Percentiles rank a stretch among this genome's conserved stretches.
Evolutionary conservation across 2,113 vertebrate genomes (phyloP).

Genomic region (Engystomops pustulosus): DNA sequence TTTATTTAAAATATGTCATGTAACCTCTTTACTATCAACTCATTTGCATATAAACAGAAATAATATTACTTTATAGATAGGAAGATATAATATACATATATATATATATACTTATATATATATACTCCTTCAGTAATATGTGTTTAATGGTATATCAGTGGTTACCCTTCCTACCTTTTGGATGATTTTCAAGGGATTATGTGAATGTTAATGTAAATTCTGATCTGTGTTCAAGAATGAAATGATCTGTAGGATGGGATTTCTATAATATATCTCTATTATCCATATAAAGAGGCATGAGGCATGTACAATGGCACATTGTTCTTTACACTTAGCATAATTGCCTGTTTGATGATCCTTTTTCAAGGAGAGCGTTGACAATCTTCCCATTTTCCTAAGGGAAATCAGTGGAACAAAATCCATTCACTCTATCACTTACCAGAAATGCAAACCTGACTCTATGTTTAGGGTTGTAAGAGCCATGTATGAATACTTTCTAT

Average conservation of each 20-base stretch:
- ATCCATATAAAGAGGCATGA: neutral
- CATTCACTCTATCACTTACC: conserved; percentile 15
- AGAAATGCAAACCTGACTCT: conserved; percentile 18
- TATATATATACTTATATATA: neutral
- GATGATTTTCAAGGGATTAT: neutral
- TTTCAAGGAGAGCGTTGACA: conserved; percentile 13
- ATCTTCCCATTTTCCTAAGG: conserved; percentile 8
- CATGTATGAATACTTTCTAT: neutral
- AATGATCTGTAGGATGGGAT: neutral
- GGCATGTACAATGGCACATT: neutral
- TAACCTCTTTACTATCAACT: no score
- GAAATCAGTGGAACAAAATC: conserved; percentile 43
- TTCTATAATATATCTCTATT: neutral
- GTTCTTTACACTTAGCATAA: conserved; percentile 13
- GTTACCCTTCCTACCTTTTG: neutral
- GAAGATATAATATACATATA: neutral
- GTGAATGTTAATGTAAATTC: no score
- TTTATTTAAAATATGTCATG: no score
- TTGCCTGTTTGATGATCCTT: conserved; percentile 39
- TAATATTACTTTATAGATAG: neutral
- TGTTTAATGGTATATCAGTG: neutral
- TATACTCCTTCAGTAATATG: neutral
- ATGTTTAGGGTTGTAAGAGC: neutral
- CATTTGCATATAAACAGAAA: no score
- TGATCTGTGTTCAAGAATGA: neutral